phyloP scores from a whole-genome alignment of 2,797 vertebrate genomes.

The Chloroceryle inda region DNA sequence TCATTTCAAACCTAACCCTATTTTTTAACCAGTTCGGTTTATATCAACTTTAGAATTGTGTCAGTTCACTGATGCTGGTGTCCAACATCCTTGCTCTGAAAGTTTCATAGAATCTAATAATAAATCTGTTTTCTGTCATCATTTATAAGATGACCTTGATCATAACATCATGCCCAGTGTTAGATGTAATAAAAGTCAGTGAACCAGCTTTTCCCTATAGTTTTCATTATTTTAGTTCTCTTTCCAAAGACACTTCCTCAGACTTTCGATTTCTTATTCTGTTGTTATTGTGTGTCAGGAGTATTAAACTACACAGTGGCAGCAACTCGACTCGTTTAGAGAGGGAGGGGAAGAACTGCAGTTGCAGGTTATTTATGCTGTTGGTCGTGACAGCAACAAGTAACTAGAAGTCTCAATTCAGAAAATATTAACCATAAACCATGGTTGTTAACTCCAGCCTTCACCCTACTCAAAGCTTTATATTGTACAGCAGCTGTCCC shows the following conservation, averaged over 20 bases:
- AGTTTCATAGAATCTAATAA: not conserved
- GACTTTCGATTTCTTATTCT: not conserved
- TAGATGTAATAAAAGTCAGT: not conserved
- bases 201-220: not conserved
- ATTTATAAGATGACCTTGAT: not conserved
- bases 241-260: not conserved
- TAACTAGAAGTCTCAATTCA: not conserved
- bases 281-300: not conserved
- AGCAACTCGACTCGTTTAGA: not conserved
- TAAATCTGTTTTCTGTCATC: not conserved
- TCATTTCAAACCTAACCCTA: not conserved
- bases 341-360: not conserved
- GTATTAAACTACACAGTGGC: not conserved
- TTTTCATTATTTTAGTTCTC: not conserved
- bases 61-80: not conserved
- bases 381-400: not conserved
- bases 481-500: not conserved
- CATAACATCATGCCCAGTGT: not conserved
- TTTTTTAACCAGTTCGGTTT: not conserved
- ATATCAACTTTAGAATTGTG: not conserved
- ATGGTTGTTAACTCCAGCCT: not conserved
- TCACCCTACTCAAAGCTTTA: not conserved
- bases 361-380: not conserved
- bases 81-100: not conserved
- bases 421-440: not conserved